Base-by-base conservation (phyloP, 2,797 vertebrate species). In the Apogon hyalosoma region DNA sequence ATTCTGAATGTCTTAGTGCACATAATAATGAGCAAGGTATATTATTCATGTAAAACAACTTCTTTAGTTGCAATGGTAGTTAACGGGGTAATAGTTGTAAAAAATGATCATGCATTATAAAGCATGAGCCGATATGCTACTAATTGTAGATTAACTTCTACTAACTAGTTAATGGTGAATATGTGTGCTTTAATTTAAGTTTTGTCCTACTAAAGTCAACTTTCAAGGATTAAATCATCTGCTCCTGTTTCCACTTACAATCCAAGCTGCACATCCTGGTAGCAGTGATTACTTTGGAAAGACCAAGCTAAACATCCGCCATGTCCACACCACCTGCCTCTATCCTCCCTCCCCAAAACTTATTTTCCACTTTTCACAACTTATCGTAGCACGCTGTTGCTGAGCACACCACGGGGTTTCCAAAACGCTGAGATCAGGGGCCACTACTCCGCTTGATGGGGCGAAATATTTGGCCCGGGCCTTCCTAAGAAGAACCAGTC, bases 401-500 rank as follows among this genome's bases (percentile, higher is more conserved):
- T 7, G 50, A 28, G 46, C 16, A 13, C 72, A 53, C 79, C 18
- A 42, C 67, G n/a, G 79, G 78, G 84, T 91, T 87, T 85, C 59
- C 57, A 10, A 63, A 12, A 60, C 33, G 21, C 67, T 18, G 66
- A 58, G 52, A 73, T 64, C 74, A 75, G 81, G 68, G 69, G 79
- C 80, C 31, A 2, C 77, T 59, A 16, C 77, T 55, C 79, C 41
- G 77, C 74, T 42, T 71, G 79, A 88, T 66, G 42, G 84, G 80
- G 80, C 78, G 74, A 71, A 73, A 82, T 75, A 83, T 71, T 87
- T 87, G 11, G 36, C 69, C 46, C 6, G 39, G 61, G 67, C 65
- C 58, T 82, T 87, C 87, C 67, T 73, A 79, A 89, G 92, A 92
- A 90, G 92, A 86, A 83, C 83, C 71, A 87, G 84, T 86, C 80